Conservation (phyloP, 2,888 invertebrate species). For the Catocala fraxini region DNA sequence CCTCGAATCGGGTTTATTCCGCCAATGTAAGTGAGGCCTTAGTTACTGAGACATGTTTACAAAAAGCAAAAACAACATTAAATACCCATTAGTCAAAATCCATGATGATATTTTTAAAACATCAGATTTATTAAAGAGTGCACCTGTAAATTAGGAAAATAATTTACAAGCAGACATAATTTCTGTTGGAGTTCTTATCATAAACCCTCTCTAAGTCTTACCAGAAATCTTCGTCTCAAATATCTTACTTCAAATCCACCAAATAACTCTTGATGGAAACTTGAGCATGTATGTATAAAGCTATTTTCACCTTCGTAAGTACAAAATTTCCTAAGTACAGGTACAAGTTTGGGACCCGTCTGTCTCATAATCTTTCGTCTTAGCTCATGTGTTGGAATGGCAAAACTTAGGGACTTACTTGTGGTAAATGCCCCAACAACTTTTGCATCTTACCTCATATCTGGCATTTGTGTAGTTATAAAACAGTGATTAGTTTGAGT, state of each 20-base stretch:
- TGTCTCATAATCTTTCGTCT: conserved; percentile 16
- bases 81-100: too few species aligned
- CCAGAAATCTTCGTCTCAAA: neutral
- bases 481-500: conserved; percentile 3
- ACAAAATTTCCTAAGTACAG: conserved; percentile 1
- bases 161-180: too few species aligned
- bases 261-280: neutral
- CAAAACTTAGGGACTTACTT: conserved; percentile 30
- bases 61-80: too few species aligned
- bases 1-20: too few species aligned
- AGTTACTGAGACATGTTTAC: too few species aligned
- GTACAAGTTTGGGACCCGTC: conserved; percentile 7
- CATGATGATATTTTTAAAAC: too few species aligned
- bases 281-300: conserved; percentile 1
- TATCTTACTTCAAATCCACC: neutral
- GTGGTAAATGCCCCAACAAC: conserved; percentile 1
- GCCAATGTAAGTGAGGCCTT: too few species aligned
- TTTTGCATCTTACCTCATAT: conserved; percentile 7
- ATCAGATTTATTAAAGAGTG: too few species aligned
- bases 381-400: conserved; percentile 28
- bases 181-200: too few species aligned
- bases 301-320: conserved; percentile 8
- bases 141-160: too few species aligned
- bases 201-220: too few species aligned
- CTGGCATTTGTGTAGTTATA: neutral